Conservation (phyloP, 2,797 vertebrate genomes). For the Danio aesculapii region DNA sequence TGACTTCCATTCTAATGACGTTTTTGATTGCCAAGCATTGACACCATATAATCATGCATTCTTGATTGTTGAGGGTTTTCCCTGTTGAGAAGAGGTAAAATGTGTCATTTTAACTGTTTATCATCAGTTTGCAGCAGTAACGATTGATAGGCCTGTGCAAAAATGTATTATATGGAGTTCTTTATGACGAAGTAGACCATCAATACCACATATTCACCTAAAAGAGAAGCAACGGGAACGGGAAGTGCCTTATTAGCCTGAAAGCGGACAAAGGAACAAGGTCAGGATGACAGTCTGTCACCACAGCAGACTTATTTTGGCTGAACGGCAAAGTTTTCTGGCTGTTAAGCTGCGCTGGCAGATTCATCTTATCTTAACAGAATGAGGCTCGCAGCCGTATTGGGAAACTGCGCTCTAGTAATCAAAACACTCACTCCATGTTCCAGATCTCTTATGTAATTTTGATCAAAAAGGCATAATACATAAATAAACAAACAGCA, state of each 20-base stretch:
- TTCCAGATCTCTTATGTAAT: constrained; percentile 30
- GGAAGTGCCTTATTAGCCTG: constrained; percentile 40
- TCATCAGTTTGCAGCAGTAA: no score
- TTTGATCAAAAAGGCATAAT: constrained; percentile 16
- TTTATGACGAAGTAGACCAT: no score
- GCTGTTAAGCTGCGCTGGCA: constrained; percentile 34
- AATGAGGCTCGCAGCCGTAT: constrained; percentile 29
- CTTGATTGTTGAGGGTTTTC: no score
- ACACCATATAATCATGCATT: no score
- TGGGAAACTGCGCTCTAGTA: neutral
- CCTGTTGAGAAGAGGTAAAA: no score
- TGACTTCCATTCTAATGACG: no score
- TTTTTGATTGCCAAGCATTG: no score
- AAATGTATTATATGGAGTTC: no score
- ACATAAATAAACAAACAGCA: constrained; percentile 10
- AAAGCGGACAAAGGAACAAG: constrained; percentile 26
- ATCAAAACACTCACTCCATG: constrained; percentile 6
- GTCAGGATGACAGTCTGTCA: constrained; percentile 47
- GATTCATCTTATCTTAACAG: constrained; percentile 41
- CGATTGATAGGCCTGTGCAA: no score
- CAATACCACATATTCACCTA: no score
- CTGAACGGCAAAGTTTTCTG: constrained; percentile 25
- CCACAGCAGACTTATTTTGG: constrained; percentile 25
- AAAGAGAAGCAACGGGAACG: no score
- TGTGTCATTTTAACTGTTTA: no score